These are phyloP conservation scores for Xenentodon cancila DNA, from an alignment of 2,797 vertebrate species.

Conservation along the genomic window DNA sequence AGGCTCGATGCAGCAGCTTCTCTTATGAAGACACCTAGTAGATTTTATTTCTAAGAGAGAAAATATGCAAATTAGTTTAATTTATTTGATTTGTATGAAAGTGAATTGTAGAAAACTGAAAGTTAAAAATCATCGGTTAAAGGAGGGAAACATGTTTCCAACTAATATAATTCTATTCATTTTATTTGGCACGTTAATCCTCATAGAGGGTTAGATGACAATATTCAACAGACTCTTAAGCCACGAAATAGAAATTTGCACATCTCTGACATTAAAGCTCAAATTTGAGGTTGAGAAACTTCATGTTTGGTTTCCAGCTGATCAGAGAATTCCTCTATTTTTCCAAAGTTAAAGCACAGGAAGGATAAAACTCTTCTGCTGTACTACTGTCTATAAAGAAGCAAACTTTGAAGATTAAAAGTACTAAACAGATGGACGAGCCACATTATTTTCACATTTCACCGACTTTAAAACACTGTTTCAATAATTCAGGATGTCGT, in stretches of 20 bases:
- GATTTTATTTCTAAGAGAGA: constrained; percentile 37
- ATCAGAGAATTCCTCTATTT: constrained; percentile 29
- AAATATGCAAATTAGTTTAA: constrained; percentile 16
- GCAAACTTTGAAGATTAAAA: not conserved
- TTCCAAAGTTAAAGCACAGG: constrained; percentile 46
- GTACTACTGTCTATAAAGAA: no score
- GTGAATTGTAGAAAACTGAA: constrained; percentile 2
- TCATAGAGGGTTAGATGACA: constrained; percentile 6
- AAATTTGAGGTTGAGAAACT: no score
- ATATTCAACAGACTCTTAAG: constrained; percentile 1
- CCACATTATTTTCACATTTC: not conserved
- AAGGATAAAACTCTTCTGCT: not conserved
- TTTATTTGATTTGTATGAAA: constrained; percentile 28
- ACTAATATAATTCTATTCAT: no score
- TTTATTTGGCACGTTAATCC: constrained; percentile 12
- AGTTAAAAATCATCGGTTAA: constrained; percentile 8
- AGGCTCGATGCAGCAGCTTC: constrained; percentile 5
- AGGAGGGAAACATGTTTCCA: not conserved
- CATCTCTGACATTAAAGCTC: not conserved
- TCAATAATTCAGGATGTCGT: constrained; percentile 1
- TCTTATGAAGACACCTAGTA: constrained; percentile 26
- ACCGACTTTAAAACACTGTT: not conserved
- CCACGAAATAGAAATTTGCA: not conserved
- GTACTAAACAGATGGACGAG: not conserved
- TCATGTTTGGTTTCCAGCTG: not conserved